Evolutionary conservation across 2,113 vertebrate species (phyloP), one percentile per base, ranked within the genome.

Genomic region (Pterocles gutturalis): DNA sequence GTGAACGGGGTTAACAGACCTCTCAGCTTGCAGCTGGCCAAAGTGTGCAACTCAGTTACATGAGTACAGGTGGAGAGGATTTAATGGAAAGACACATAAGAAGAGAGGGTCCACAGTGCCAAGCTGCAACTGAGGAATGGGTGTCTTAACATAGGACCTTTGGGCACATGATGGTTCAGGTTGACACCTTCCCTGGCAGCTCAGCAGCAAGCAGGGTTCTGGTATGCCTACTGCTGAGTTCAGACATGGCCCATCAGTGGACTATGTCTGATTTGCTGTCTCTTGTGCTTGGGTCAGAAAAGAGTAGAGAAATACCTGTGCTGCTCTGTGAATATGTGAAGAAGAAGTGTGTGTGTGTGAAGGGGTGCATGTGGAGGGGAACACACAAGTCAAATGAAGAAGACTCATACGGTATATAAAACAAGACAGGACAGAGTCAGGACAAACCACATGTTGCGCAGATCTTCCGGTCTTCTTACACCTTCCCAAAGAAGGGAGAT

Each of bases 21-120:
- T 34, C 38, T 66, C 3, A 1, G 15, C 29, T 36, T 85, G 49
- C 33, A 38, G 38, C 22, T 84, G 33, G 29, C 12, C 6, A 11
- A 82, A 87, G 6, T 4, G 4, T 18, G 6, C 25, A 60, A 46
- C 5, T 16, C 45, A 70, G 9, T n/a, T 34, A 31, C 0, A 0
- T 17, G 12, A 62, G 22, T 17, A 36, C 29, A 60, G 36, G 10
- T 46, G 18, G 6, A 38, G 7, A 78, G 69, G 29, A 31, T 3
- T 57, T 89, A n/a, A 55, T 4, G 14, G 31, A 62, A 43, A n/a
- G 20, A 7, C 17, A 4, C 2, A 6, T 25, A 28, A 51, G 45
- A 70, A 69, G 1, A 4, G 29, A 78, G 7, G 4, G 14, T 58
- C 25, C 38, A 4, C 14, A 80, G 49, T 15, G 22, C 45, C 61